Evolutionary conservation across 2,888 invertebrate species (phyloP), one percentile per base, ranked within the genome.

Genomic region (Allolobophora icterica): DNA sequence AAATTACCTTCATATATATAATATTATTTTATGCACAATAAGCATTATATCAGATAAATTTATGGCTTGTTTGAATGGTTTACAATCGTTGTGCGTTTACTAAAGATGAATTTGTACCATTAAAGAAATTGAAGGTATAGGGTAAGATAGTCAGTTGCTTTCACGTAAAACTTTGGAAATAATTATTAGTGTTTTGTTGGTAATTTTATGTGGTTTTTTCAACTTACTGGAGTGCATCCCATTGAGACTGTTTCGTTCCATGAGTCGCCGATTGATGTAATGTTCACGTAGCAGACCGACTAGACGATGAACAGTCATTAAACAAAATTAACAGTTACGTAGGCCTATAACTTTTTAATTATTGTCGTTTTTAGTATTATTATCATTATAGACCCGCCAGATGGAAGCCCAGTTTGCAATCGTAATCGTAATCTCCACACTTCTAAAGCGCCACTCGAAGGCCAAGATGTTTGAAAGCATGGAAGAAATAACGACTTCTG

Each of bases 181-280:
- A 52, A 52, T 52, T 52, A 24, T 24, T 52, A 42, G 42, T 84
- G 4, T 30, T 11, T 6, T 13, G 84, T 34, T 84, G 34, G 21
- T 84, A 34, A 15, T 19, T 33, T 4, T 84, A 84, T 1, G 33
- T 19, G 33, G 84, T 38, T 87, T 5, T 34, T 21, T 71, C n/a
- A 87, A 87, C 87, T 35, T 87, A 87, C 87, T n/a, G 87, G 38
- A 34, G 19, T 87, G 87, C 87, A 87, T 34, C 87, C 87, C 87
- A 87, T 34, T 24, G 87, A 87, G 35, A 35, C 4, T 2, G 38
- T 35, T 71, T 71, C 71, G 17, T 71, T 71, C 71, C 30, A 71
- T n/a, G 21, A 21, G 24, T 71, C 71, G 4, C 71, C 71, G n/a
- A 71, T 71, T 71, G 71, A 71, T n/a, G 71, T 71, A n/a, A 71